These are phyloP conservation scores for Stomatorhinus walkeri DNA, from an alignment of 2,797 vertebrate species.

Conservation along the genomic window DNA sequence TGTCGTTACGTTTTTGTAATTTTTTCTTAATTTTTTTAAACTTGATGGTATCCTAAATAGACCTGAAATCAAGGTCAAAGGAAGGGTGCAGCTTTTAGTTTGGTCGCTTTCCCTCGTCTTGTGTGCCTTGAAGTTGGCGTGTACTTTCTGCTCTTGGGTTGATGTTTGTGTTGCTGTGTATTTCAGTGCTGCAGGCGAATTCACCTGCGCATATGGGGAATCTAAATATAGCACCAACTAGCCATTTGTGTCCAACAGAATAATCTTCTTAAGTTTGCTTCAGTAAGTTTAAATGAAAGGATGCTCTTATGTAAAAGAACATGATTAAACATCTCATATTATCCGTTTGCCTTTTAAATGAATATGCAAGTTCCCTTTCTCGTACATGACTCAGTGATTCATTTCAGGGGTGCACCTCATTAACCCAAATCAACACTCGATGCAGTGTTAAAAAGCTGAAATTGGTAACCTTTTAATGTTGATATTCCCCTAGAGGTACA, in stretches of 20 bases:
- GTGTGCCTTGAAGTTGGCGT: background rate
- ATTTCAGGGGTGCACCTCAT: background rate
- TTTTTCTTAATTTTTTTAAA: background rate
- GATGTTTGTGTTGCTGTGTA: background rate
- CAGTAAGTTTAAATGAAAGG: background rate
- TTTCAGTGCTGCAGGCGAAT: background rate
- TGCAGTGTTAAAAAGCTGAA: background rate
- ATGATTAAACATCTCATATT: background rate
- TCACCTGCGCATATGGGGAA: background rate
- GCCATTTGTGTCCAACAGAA: background rate
- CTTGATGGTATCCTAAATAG: background rate
- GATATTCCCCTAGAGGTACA: background rate
- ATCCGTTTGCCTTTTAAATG: background rate
- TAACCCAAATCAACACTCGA: background rate
- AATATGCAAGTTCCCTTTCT: background rate
- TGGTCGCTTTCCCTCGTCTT: background rate
- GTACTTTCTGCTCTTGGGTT: background rate
- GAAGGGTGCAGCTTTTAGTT: background rate
- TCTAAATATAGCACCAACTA: background rate
- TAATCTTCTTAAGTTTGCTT: background rate
- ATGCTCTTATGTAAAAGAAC: background rate
- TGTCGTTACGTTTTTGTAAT: background rate
- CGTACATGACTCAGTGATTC: background rate
- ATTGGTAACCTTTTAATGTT: background rate
- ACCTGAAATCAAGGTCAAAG: background rate